These are phyloP conservation scores for Crocallis elinguaria DNA, from an alignment of 2,888 invertebrate species.

Conservation along the genomic window DNA sequence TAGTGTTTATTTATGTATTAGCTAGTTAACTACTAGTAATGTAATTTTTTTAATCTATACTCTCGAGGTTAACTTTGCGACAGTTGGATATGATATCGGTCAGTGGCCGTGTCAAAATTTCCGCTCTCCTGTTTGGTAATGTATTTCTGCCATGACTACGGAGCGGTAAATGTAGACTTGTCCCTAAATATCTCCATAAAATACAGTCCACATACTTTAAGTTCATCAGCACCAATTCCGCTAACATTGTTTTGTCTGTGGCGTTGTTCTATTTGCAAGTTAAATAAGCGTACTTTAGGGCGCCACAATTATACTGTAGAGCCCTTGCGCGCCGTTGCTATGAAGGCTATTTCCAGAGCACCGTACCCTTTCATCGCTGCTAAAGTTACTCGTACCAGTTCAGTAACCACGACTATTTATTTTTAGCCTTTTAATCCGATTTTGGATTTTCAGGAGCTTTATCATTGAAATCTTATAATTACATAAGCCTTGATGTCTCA, in stretches of 20 bases:
- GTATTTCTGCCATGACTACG: too few species aligned
- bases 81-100: neutral
- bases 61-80: too few species aligned
- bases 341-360: constrained; percentile 35
- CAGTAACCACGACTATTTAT: constrained; percentile 12
- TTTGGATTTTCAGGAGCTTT: neutral
- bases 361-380: constrained; percentile 29
- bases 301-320: constrained; percentile 30
- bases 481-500: too few species aligned
- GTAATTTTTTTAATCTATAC: too few species aligned
- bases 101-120: too few species aligned
- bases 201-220: constrained; percentile 3
- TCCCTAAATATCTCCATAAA: neutral
- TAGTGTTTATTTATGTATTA: too few species aligned
- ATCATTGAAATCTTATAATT: too few species aligned
- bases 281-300: constrained; percentile 24
- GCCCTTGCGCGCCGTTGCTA: constrained; percentile 10
- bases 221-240: constrained; percentile 3
- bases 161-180: too few species aligned
- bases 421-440: constrained; percentile 3
- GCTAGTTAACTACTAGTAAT: too few species aligned
- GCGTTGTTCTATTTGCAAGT: constrained; percentile 31
- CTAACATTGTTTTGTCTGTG: constrained; percentile 17
- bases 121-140: too few species aligned
- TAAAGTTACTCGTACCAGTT: constrained; percentile 17